Percentiles rank a stretch among this genome's conserved stretches.
phyloP scores from a whole-genome alignment of 1,140 invertebrate species.

The Atopsyche davidsoni region DNA sequence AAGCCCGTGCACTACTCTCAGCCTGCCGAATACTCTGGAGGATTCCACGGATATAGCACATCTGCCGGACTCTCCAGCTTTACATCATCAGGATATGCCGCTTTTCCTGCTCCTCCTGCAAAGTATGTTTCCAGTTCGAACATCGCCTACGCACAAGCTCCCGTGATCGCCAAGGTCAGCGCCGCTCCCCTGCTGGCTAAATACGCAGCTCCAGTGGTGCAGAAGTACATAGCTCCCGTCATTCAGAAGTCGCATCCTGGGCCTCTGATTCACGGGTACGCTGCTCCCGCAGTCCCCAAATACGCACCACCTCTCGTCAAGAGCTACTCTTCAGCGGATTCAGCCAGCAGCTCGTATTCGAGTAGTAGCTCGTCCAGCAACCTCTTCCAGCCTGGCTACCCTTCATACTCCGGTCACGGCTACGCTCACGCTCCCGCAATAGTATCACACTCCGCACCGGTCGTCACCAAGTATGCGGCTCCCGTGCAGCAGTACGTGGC shows the following conservation, averaged over 20 bases:
- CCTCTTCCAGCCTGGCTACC: not conserved
- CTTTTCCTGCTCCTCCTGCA: constrained; percentile 1
- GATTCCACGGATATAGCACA: constrained; percentile 43
- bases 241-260: constrained; percentile 34
- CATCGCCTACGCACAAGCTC: constrained; percentile 39
- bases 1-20: constrained; percentile 35
- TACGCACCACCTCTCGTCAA: constrained; percentile 27
- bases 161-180: constrained; percentile 45
- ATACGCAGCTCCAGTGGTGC: constrained; percentile 36
- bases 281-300: constrained; percentile 30
- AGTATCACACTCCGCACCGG: too few species aligned
- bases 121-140: constrained; percentile 20
- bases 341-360: constrained; percentile 18
- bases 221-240: constrained; percentile 27
- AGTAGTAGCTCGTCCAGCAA: not conserved
- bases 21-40: constrained; percentile 30
- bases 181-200: constrained; percentile 43
- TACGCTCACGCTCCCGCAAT: constrained; percentile 4
- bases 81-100: constrained; percentile 6
- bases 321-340: constrained; percentile 25
- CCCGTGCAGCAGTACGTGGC: too few species aligned
- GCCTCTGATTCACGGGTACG: constrained; percentile 35
- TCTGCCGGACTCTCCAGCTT: constrained; percentile 41
- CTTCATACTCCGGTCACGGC: constrained; percentile 12
- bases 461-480: too few species aligned